phyloP scores from a whole-genome alignment of 23 tunicate genomes.

The Clavelina lepadiformis region DNA sequence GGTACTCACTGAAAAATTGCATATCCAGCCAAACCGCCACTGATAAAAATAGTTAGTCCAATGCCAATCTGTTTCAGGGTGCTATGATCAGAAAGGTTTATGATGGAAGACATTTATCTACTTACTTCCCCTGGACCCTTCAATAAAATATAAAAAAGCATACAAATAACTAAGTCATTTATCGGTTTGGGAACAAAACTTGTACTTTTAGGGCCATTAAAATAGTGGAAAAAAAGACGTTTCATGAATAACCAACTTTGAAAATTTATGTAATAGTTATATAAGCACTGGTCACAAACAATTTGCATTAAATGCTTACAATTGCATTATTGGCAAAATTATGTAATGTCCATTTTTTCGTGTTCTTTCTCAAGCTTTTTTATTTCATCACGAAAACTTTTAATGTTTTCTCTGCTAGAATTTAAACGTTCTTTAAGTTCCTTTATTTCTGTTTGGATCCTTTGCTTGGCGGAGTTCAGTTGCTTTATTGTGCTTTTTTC shows the following conservation, averaged over 20 bases:
- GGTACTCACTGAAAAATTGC: slow-evolving; percentile 23
- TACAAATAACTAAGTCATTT: too few species aligned
- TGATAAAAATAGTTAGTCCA: slow-evolving; percentile 53
- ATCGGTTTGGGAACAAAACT: too few species aligned
- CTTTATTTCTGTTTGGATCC: slow-evolving; percentile 59
- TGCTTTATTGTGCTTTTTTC: slow-evolving; percentile 36
- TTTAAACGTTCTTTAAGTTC: slow-evolving; percentile 71
- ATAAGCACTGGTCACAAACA: too few species aligned
- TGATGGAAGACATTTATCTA: slow-evolving; percentile 10
- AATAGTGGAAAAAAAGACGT: too few species aligned
- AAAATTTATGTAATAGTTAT: too few species aligned
- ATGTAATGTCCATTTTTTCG: slow-evolving; percentile 25
- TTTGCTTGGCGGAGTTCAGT: slow-evolving; percentile 42
- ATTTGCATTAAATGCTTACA: too few species aligned
- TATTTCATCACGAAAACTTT: slow-evolving; percentile 78
- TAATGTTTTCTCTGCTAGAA: slow-evolving; percentile 60
- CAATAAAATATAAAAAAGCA: too few species aligned
- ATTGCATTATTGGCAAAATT: too few species aligned
- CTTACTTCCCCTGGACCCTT: background rate
- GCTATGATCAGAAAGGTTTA: slow-evolving; percentile 18
- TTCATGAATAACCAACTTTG: too few species aligned
- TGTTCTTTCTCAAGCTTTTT: slow-evolving; percentile 58
- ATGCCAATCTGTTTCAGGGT: slow-evolving; percentile 48
- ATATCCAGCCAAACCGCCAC: slow-evolving; percentile 61
- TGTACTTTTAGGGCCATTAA: too few species aligned